phyloP scores from a whole-genome alignment of 2,113 vertebrate genomes.

The Pollimyrus isidori region DNA sequence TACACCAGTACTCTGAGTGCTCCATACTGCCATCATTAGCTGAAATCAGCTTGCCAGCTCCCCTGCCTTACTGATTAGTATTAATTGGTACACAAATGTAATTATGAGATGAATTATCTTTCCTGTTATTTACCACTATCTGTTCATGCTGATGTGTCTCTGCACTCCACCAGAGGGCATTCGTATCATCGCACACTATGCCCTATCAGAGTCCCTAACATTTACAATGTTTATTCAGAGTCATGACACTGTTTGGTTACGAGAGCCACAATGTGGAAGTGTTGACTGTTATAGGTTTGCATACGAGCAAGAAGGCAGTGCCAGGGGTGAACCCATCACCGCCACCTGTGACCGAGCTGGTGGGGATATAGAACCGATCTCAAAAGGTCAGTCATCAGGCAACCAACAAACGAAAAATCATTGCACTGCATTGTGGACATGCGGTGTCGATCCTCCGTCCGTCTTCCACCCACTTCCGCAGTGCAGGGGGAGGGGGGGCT shows the following conservation, averaged over 20 bases:
- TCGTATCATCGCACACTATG: neutral
- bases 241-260: neutral
- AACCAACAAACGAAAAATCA: neutral
- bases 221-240: neutral
- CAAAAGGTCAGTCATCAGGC: slow-evolving; percentile 22
- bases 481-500: neutral
- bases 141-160: neutral
- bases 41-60: neutral
- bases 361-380: slow-evolving; percentile 43
- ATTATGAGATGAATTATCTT: neutral
- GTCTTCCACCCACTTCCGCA: neutral
- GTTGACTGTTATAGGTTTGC: slow-evolving; percentile 40
- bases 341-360: slow-evolving; percentile 28
- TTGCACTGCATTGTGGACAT: neutral
- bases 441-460: neutral
- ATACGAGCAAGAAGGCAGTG: slow-evolving; percentile 44
- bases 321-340: neutral
- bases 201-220: neutral
- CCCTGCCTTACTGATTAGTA: neutral
- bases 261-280: neutral
- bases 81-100: neutral
- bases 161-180: neutral
- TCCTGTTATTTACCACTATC: neutral
- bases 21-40: neutral
- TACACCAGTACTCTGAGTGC: neutral